Evolutionary conservation across 1,140 invertebrate genomes (phyloP), one percentile per base, ranked within the genome.

Genomic region (Caenorhabditis tropicalis): DNA sequence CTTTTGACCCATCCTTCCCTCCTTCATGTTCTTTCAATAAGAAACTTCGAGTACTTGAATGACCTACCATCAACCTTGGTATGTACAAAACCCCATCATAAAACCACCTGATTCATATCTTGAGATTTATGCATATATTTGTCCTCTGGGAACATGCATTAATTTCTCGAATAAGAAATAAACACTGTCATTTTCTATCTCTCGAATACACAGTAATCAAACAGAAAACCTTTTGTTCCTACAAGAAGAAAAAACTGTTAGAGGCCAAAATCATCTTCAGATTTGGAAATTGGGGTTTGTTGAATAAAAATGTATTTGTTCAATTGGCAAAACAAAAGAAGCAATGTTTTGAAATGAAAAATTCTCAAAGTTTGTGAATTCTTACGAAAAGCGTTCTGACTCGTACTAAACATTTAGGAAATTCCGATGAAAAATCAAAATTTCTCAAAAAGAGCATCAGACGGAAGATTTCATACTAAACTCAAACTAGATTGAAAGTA

Each of bases 101-200:
- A 74, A 74, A 74, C 36, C 65, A 74, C 33, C 65, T 74, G 65
- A 74, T 74, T 74, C 65, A 74, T 74, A 74, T 74, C 65, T 74
- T 12, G 36, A 74, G 65, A 74, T 74, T 74, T 74, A 74, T 74
- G 65, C 33, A 74, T 74, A 46, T 74, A 74, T 43, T 74, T 74
- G 65, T n/a, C 36, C 36, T 74, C 16, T 46, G 65, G 36, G 36
- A 74, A 74, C 65, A 74, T 21, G 65, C 6, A 74, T 74, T 46
- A 19, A 74, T 74, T 74, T 24, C 65, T 24, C 24, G 2, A 43
- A 19, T 19, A 36, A 15, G 65, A 74, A 74, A 74, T 74, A 74
- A 74, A 74, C 36, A 43, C 7, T 46, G 65, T 74, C 65, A 74
- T 74, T 15, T 10, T 27, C 36, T 74, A 39, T 43, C 19, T 74